Conservation (phyloP, 2,888 invertebrate species). For the Deilephila elpenor region DNA sequence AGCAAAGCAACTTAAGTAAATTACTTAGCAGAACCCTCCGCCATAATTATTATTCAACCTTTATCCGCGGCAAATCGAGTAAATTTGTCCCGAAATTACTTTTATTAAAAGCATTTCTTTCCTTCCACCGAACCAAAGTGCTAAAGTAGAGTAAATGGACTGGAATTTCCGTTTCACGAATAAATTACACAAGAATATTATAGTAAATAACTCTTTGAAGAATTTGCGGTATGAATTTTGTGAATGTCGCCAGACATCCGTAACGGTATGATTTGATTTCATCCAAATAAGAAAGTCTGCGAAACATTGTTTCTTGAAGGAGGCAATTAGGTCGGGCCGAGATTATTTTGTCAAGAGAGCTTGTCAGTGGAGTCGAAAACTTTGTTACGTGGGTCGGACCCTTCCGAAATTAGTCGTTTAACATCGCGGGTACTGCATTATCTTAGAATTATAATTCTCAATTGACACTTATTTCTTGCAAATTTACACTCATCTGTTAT, state of each 20-base stretch:
- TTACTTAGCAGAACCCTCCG: conserved; percentile 54
- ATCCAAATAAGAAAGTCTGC: conserved; percentile 22
- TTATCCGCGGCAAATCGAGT: conserved; percentile 74
- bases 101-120: conserved; percentile 82
- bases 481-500: conserved; percentile 5
- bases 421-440: conserved; percentile 24
- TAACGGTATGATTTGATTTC: conserved; percentile 26
- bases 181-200: conserved; percentile 74
- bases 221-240: conserved; percentile 26
- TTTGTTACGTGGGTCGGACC: conserved; percentile 35
- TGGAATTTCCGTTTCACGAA: conserved; percentile 76
- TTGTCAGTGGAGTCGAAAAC: conserved; percentile 43
- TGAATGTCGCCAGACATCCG: conserved; percentile 21
- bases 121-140: conserved; percentile 73
- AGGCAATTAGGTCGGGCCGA: conserved; percentile 32
- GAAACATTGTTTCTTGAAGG: conserved; percentile 29
- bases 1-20: conserved; percentile 67
- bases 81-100: conserved; percentile 79
- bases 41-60: conserved; percentile 79
- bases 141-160: conserved; percentile 80
- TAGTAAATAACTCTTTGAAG: conserved; percentile 63
- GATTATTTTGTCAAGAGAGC: conserved; percentile 43
- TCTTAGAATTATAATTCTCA: conserved; percentile 25
- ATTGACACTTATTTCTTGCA: conserved; percentile 20
- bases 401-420: conserved; percentile 34